Base-by-base conservation (phyloP, 2,888 invertebrate genomes). In the Synanthedon formicaeformis region DNA sequence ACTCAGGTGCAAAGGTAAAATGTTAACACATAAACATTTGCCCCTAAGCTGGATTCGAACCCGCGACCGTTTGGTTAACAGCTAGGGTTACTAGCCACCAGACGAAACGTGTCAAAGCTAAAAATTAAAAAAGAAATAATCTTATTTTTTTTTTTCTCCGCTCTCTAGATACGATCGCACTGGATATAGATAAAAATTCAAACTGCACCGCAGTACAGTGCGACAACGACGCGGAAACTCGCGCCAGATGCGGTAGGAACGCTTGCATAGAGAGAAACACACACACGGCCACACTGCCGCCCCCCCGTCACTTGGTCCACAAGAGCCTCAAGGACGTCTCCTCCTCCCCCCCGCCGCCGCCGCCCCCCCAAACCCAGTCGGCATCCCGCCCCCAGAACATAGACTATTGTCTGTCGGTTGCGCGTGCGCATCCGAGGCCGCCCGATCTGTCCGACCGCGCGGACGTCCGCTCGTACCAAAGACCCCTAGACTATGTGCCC, bases 201-300 rank as follows among this genome's bases (percentile, higher is more conserved):
- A 87, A 85, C 64, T 75, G 75, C 54, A 73, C 69, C 0, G 34
- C 34, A 34, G 10, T 34, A 10, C 34, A 34, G 2, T 8, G 34
- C 34, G 34, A 34, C 94, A 96, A 73, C 96, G 96, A 1, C 88
- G 94, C 34, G 10, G 34, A 34, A 6, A 34, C 34, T 2, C 34
- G 34, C 8, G 34, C 34, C 0, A 8, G 34, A 34, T 34, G 40
- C 13, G 50, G 50, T 4, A 12, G 50, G 5, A 96, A 96, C 86
- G 91, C 93, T 10, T 96, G 95, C 75, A 96, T 96, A 73, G 96
- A 96, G 10, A 89, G 94, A 0, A 86, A 85, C 68, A 84, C 84
- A 10, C 76, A 76, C 59, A 95, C 79, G 77, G 92, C 60, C 90
- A 90, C 83, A 73, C 89, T 60, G 74, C 89, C 53, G 75, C 88